These are phyloP conservation scores for Monopterus albus DNA, from an alignment of 2,113 vertebrate species.

Conservation along the genomic window DNA sequence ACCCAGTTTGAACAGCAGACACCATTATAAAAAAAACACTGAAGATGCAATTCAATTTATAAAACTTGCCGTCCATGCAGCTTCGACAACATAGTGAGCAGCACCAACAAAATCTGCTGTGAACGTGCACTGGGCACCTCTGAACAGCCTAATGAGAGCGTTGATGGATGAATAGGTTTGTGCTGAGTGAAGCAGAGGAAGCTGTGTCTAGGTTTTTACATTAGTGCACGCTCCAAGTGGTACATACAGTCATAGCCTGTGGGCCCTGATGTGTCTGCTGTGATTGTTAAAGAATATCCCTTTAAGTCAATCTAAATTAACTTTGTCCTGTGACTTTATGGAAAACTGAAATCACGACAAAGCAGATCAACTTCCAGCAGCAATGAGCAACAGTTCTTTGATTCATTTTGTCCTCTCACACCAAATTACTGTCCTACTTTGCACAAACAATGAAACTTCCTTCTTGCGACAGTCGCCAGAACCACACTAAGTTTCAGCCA, in stretches of 20 bases:
- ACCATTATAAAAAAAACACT: conserved; percentile 19
- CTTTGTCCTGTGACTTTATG: background rate
- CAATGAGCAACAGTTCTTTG: conserved; percentile 15
- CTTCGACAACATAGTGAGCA: background rate
- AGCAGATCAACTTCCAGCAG: background rate
- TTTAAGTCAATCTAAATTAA: conserved; percentile 21
- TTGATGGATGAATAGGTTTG: conserved; percentile 51
- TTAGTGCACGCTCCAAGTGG: conserved; percentile 22
- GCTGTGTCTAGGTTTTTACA: conserved; percentile 42
- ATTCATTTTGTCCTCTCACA: conserved; percentile 40
- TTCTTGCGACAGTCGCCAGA: conserved; percentile 35
- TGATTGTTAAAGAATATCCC: background rate
- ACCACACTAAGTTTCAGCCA: conserved; percentile 49
- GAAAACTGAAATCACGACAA: conserved; percentile 2
- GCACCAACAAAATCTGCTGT: conserved; percentile 12
- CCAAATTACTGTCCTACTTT: conserved; percentile 54
- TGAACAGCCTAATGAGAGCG: conserved; percentile 9
- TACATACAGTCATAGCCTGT: background rate
- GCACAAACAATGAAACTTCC: conserved; percentile 49
- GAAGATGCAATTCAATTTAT: conserved; percentile 30
- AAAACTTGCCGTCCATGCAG: conserved; percentile 16
- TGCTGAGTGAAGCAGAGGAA: conserved; percentile 41
- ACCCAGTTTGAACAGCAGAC: conserved; percentile 35
- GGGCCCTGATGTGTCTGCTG: background rate
- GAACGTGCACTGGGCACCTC: conserved; percentile 6